Evolutionary conservation across 2,797 vertebrate genomes (phyloP), one percentile per base, ranked within the genome.

Genomic region (Hoplostethus atlanticus): DNA sequence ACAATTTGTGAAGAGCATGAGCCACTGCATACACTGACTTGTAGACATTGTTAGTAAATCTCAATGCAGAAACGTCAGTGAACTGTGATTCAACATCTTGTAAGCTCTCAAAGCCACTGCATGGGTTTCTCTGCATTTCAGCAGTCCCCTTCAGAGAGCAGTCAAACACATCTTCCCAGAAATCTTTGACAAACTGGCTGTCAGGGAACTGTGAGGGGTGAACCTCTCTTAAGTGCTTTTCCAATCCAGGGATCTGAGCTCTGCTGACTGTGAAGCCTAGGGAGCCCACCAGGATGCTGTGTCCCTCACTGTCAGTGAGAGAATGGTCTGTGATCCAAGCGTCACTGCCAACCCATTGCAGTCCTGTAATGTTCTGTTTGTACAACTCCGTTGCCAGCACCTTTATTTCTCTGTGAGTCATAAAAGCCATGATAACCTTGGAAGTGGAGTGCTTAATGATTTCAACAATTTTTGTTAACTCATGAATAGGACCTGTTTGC

Each of bases 1-100:
- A 76, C 68, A 96, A 73, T 42, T 75, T 58, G 55, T 96, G 87
- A 25, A 96, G 88, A 4, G 94, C 94, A 31, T 95, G 82, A 57
- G 94, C 95, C 50, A 96, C 90, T 40, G 94, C 91, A 28, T 95
- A 96, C 44, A 96, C 92, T 3, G 95, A 90, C 74, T 96, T 95
- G 75, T 94, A 96, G 4, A 96, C 93, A 48, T 96, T 96, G 75
- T 96, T 93, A 0, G 91, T 93, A 57, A 95, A 93, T 73, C 95
- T 94, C 54, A 96, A 81, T 64, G 96, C 92, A 36, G 94, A 93
- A 9, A 94, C 85, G 84, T 96, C 94, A 8, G 94, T 93, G 51
- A 96, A 96, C 6, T 83, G 83, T 64, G 94, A 96, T 4, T 92
- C 55, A 13, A 95, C 86, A 13, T 91, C 83, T 61, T 83, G 88